Percentiles rank a stretch among this genome's conserved stretches.
These are phyloP conservation scores for Passerculus sandwichensis DNA, from an alignment of 2,797 vertebrate species.

Conservation along the genomic window DNA sequence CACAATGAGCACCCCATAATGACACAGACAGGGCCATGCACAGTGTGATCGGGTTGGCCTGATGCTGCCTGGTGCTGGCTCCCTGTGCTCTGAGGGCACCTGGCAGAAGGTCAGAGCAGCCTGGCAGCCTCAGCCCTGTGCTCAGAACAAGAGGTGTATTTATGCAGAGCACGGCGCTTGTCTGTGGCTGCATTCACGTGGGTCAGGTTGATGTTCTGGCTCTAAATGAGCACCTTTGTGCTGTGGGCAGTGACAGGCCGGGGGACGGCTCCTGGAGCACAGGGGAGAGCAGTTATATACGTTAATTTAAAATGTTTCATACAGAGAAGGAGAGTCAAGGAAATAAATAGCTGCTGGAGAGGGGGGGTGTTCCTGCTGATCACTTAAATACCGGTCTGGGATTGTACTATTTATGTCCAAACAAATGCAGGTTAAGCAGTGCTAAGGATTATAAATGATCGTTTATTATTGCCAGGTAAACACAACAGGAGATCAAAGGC, in stretches of 20 bases:
- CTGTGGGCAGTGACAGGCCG: not conserved
- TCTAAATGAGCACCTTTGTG: constrained; percentile 68
- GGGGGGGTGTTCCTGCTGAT: constrained; percentile 20
- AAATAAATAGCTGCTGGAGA: constrained; percentile 36
- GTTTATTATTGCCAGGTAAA: not conserved
- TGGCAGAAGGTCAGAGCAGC: not conserved
- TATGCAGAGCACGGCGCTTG: constrained; percentile 12
- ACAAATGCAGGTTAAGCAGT: constrained; percentile 44
- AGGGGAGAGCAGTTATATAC: constrained; percentile 26
- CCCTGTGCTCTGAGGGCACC: not conserved
- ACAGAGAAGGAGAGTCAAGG: not conserved
- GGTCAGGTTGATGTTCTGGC: constrained; percentile 40
- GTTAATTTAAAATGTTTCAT: not conserved
- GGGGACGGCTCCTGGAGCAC: constrained; percentile 29
- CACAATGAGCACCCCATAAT: rapidly evolving
- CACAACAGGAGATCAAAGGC: not conserved
- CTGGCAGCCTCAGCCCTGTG: not conserved
- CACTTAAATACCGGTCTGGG: constrained; percentile 20
- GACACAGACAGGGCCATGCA: not conserved
- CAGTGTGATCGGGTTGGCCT: rapidly evolving
- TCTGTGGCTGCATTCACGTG: constrained; percentile 43
- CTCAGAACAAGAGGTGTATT: constrained; percentile 53
- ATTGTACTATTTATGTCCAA: constrained; percentile 27
- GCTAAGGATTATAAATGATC: constrained; percentile 17
- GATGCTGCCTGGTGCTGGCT: constrained; percentile 35